These are phyloP conservation scores for Phrynosoma blainvillii DNA, from an alignment of 2,113 vertebrate genomes.

Conservation along the genomic window DNA sequence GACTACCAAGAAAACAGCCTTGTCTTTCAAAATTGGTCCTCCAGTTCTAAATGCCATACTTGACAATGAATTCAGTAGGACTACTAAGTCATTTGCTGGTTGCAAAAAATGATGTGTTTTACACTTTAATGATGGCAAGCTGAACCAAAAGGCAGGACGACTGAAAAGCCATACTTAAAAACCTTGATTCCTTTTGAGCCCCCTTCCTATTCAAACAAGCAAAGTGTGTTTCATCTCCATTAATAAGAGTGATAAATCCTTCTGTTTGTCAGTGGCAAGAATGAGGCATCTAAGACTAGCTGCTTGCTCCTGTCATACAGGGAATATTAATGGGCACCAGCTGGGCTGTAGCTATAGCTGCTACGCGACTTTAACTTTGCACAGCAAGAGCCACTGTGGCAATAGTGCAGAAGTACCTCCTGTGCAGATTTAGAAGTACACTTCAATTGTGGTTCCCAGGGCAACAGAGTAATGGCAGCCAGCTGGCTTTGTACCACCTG, in stretches of 20 bases:
- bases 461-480: conserved; percentile 71
- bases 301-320: conserved; percentile 55
- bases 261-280: conserved; percentile 54
- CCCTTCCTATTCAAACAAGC: conserved; percentile 38
- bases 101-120: neutral
- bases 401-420: conserved; percentile 71
- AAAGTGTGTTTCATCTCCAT: conserved; percentile 40
- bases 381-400: conserved; percentile 68
- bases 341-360: conserved; percentile 72
- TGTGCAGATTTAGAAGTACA: conserved; percentile 67
- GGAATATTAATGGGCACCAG: conserved; percentile 76
- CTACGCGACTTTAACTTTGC: conserved; percentile 67
- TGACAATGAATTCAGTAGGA: neutral
- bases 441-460: conserved; percentile 77
- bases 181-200: neutral
- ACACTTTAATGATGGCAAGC: neutral
- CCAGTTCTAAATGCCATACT: neutral
- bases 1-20: neutral
- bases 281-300: conserved; percentile 53
- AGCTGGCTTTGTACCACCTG: conserved; percentile 75
- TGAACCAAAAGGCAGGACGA: neutral
- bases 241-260: conserved; percentile 53
- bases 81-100: neutral
- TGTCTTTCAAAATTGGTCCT: neutral
- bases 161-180: neutral